Base-by-base conservation (phyloP, 92 coral and sea anemone genomes). In the Galaxea fascicularis region DNA sequence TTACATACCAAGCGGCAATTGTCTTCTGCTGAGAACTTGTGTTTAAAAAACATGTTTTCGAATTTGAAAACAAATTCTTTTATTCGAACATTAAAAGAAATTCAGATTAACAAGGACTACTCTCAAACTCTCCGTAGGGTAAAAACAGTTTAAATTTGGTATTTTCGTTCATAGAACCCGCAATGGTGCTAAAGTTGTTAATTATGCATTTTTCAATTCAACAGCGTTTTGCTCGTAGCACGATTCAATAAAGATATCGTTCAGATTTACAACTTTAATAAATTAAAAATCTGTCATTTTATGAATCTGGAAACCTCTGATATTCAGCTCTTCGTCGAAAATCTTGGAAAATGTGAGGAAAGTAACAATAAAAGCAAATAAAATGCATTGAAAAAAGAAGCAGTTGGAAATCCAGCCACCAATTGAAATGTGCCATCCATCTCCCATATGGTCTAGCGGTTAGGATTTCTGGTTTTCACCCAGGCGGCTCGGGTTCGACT, bases 361-460 rank as follows among this genome's bases (percentile, higher is more conserved):
- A 49, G 11, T 10, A 9, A 49, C 56, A 49, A 15, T 49, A 4
- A 49, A 5, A 49, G 56, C 56, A 5, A 49, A 15, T 49, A 0
- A 11, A 35, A 6, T 35, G 6, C 6, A 35, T 35, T 35, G 41
- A 35, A 2, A 35, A 35, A 35, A 35, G 41, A 2, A 35, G 6
- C 41, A 35, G 41, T 35, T 35, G 41, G 41, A 35, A 35, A 35
- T 10, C 56, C 51, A 46, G 51, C 51, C 9, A 49, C 2, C 6
- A 49, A 49, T 49, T 49, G 10, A 49, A n/a, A n/a, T n/a, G n/a
- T n/a, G n/a, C n/a, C n/a, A n/a, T n/a, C n/a, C n/a, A n/a, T n/a
- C n/a, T 95, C 95, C 98, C 98, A 95, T 93, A 94, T 95, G 98
- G 98, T 95, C 98, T 95, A 93, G 98, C 95, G 98, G 98, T 94